A percentile compares a stretch with the other conserved stretches of the same genome.
Conservation (phyloP, 2,113 vertebrate species). For the Bos javanicus region DNA sequence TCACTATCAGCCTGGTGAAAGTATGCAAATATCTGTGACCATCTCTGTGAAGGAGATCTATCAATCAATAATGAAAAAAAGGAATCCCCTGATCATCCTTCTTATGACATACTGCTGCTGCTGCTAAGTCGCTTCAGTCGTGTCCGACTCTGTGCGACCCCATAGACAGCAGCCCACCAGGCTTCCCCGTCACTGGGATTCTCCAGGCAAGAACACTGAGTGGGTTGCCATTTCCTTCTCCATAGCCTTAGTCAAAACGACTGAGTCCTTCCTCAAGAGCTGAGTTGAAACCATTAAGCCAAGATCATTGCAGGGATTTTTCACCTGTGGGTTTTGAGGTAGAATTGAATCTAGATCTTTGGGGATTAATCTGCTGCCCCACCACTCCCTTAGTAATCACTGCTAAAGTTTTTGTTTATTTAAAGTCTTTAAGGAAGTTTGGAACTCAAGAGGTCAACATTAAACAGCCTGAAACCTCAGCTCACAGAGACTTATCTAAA, state of each 20-base stretch:
- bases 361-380: slow-evolving; percentile 46
- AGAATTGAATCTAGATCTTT: slow-evolving; percentile 71
- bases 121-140: no score
- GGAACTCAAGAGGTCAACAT: slow-evolving; percentile 73
- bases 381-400: slow-evolving; percentile 66
- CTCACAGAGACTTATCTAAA: slow-evolving; percentile 76
- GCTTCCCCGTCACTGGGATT: no score
- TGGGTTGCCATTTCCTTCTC: no score
- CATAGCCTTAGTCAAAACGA: not conserved
- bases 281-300: not conserved
- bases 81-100: not conserved
- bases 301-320: slow-evolving; percentile 7
- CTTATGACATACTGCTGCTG: not conserved
- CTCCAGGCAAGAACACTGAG: no score
- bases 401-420: slow-evolving; percentile 77
- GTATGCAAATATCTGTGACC: not conserved
- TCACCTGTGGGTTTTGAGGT: slow-evolving; percentile 47
- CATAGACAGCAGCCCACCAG: no score
- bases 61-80: not conserved
- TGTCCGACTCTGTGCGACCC: no score
- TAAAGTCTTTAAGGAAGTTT: slow-evolving; percentile 80
- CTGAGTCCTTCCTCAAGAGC: not conserved
- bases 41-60: not conserved
- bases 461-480: slow-evolving; percentile 80
- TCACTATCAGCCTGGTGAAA: not conserved